Evolutionary conservation across 2,113 vertebrate genomes (phyloP).

Genomic region (Actenoides hombroni): DNA sequence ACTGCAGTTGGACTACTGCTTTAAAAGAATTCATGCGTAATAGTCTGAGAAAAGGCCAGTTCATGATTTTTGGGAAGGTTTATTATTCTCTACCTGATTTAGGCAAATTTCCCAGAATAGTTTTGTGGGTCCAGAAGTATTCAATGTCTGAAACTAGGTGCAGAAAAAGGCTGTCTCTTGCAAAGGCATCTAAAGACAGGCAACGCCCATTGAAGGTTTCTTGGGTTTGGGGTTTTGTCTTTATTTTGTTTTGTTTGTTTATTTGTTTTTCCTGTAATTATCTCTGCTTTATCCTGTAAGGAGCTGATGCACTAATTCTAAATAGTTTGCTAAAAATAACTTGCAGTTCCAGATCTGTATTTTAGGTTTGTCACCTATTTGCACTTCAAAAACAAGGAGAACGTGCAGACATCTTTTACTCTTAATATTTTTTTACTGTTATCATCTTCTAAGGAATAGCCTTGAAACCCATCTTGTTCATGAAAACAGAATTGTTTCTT

Average conservation of each 20-base stretch:
- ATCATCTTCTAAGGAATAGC: background rate
- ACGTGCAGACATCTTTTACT: slow-evolving; percentile 6
- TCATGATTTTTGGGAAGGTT: background rate
- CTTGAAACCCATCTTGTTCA: background rate
- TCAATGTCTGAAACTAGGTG: background rate
- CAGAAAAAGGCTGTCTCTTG: background rate
- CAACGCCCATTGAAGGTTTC: background rate
- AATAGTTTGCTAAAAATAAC: slow-evolving; percentile 19
- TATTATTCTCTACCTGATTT: background rate
- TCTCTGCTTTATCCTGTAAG: background rate
- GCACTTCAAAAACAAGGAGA: slow-evolving; percentile 51
- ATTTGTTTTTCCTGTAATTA: background rate
- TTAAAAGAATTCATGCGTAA: background rate
- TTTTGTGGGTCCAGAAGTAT: background rate
- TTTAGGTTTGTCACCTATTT: slow-evolving; percentile 38
- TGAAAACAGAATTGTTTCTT: background rate
- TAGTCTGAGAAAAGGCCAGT: background rate
- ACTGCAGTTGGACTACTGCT: background rate
- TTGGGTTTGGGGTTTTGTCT: background rate
- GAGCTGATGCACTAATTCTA: background rate
- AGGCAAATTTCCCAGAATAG: background rate
- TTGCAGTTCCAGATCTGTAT: background rate
- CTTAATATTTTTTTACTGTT: background rate
- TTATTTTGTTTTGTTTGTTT: background rate
- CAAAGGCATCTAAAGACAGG: background rate